Evolutionary conservation across 2,113 vertebrate genomes (phyloP).

Genomic region (Melanerpes aurifrons): DNA sequence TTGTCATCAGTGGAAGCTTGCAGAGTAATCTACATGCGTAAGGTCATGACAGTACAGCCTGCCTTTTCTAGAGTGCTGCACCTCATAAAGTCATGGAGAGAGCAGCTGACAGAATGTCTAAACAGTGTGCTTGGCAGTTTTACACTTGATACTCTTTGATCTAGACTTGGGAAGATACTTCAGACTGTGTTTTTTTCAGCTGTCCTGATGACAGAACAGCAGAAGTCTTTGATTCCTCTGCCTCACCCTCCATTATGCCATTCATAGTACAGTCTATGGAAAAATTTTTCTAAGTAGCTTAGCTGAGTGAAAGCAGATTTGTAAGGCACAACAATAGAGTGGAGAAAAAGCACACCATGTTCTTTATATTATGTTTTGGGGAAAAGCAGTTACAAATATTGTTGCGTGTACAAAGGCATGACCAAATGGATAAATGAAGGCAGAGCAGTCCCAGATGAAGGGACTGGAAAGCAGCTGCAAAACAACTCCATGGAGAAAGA

Average conservation of each 20-base stretch:
- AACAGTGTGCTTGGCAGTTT: neutral
- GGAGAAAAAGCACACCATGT: neutral
- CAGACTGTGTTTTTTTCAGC: neutral
- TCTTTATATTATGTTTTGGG: neutral
- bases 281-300: neutral
- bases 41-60: neutral
- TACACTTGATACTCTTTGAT: neutral
- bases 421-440: too few relatives aligned
- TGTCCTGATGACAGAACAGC: neutral
- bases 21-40: neutral
- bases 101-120: neutral
- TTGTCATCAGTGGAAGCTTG: neutral
- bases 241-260: neutral
- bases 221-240: neutral
- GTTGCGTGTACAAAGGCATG: too few relatives aligned
- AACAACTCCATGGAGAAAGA: too few relatives aligned
- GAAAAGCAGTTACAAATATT: neutral
- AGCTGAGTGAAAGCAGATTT: neutral
- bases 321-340: neutral
- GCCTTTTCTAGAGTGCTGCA: neutral
- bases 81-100: neutral
- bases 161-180: neutral
- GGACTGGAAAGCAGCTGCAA: too few relatives aligned
- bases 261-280: rapidly evolving
- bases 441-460: too few relatives aligned